These are phyloP conservation scores for Ypsolopha sequella DNA, from an alignment of 2,888 invertebrate species.

Conservation along the genomic window DNA sequence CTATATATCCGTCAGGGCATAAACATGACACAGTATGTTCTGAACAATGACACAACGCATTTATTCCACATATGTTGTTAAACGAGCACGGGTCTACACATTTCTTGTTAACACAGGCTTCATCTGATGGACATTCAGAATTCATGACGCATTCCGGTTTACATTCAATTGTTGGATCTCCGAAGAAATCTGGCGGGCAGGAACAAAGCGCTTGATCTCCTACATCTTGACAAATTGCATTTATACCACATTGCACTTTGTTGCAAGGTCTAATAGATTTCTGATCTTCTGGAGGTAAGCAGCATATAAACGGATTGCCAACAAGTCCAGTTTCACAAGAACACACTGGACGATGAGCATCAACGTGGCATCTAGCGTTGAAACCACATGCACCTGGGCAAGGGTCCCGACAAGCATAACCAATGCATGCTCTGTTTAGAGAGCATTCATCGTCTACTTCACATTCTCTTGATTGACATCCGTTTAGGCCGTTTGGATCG, in stretches of 20 bases:
- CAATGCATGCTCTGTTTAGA: slow-evolving; percentile 80
- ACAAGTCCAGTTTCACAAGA: slow-evolving; percentile 78
- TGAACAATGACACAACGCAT: slow-evolving; percentile 82
- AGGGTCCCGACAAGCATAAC: slow-evolving; percentile 84
- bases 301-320: slow-evolving; percentile 84
- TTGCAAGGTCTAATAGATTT: slow-evolving; percentile 75
- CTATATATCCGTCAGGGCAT: slow-evolving; percentile 82
- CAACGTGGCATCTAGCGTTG: slow-evolving; percentile 79
- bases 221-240: slow-evolving; percentile 82
- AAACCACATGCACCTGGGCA: slow-evolving; percentile 86
- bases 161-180: slow-evolving; percentile 83
- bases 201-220: slow-evolving; percentile 81
- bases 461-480: slow-evolving; percentile 86
- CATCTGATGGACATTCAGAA: slow-evolving; percentile 81
- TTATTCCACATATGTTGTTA: slow-evolving; percentile 81
- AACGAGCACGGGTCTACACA: slow-evolving; percentile 80
- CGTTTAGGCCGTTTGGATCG: slow-evolving; percentile 78
- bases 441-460: slow-evolving; percentile 84
- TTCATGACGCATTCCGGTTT: slow-evolving; percentile 86
- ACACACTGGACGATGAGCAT: slow-evolving; percentile 85
- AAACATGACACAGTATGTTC: slow-evolving; percentile 88
- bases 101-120: slow-evolving; percentile 81
- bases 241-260: slow-evolving; percentile 82
- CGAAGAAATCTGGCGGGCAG: slow-evolving; percentile 80
- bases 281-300: slow-evolving; percentile 72